A percentile compares a stretch with the other conserved stretches of the same genome.
Evolutionary conservation across 1,140 invertebrate genomes (phyloP).

Genomic region (Drosophila navojoa): DNA sequence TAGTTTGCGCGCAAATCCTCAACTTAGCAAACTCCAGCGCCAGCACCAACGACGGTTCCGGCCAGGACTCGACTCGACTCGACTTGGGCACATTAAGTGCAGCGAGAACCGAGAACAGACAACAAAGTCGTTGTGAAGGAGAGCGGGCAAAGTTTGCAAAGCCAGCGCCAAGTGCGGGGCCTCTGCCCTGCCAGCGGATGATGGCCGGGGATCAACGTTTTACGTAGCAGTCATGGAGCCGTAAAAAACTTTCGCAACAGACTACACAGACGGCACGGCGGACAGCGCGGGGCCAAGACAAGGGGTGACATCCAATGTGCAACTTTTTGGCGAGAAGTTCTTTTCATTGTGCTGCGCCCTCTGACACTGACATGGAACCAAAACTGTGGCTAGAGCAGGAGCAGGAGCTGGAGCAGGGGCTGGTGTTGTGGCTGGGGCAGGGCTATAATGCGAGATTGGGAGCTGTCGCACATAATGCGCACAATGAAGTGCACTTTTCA

Average conservation of each 20-base stretch:
- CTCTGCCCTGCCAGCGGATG: conserved; percentile 59
- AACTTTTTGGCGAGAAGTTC: conserved; percentile 65
- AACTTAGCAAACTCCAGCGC: conserved; percentile 71
- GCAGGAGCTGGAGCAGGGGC: not conserved
- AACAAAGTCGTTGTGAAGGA: conserved; percentile 56
- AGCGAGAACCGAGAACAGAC: conserved; percentile 69
- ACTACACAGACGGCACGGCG: conserved; percentile 13
- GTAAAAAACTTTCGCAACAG: conserved; percentile 42
- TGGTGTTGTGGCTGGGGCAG: not conserved
- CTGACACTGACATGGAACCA: conserved; percentile 54
- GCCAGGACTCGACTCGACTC: conserved; percentile 52
- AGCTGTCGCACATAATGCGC: conserved; percentile 77
- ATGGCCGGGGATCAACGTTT: conserved; percentile 75
- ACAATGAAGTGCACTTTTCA: conserved; percentile 83
- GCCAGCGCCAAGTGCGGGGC: conserved; percentile 42
- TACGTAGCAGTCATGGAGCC: conserved; percentile 35
- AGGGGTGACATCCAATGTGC: conserved; percentile 31
- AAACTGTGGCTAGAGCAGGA: conserved; percentile 2
- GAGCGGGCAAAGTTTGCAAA: conserved; percentile 49
- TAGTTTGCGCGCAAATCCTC: conserved; percentile 83
- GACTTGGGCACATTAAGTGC: conserved; percentile 63
- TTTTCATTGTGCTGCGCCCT: conserved; percentile 73
- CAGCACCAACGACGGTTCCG: not conserved
- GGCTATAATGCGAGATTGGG: conserved; percentile 14
- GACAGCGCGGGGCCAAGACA: not conserved